A percentile compares a stretch with the other conserved stretches of the same genome.
These are phyloP conservation scores for Patella ulyssiponensis DNA, from an alignment of 2,888 invertebrate genomes.

Conservation along the genomic window DNA sequence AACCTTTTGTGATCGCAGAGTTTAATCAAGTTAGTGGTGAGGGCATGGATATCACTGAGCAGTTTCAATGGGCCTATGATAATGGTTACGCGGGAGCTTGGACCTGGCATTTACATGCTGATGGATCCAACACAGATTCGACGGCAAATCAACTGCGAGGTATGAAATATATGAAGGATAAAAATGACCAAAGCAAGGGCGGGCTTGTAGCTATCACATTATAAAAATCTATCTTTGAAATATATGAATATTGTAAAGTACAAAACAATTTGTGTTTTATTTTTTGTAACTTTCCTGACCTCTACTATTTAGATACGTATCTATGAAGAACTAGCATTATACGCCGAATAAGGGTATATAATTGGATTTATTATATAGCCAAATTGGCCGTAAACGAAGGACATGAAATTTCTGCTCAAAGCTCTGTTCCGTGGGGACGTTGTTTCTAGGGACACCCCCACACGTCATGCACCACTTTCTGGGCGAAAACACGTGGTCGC, in stretches of 20 bases:
- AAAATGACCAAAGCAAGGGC: constrained; percentile 17
- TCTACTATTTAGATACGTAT: too few species aligned
- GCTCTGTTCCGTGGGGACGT: too few species aligned
- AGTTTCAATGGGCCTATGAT: constrained; percentile 32
- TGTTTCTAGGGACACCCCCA: too few species aligned
- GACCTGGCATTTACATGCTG: constrained; percentile 39
- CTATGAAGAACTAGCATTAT: too few species aligned
- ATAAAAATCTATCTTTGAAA: neutral
- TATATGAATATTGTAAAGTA: neutral
- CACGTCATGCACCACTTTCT: too few species aligned
- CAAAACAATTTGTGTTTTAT: neutral
- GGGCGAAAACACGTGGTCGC: too few species aligned
- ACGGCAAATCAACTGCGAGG: constrained; percentile 30
- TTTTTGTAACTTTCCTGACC: too few species aligned
- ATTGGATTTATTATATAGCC: too few species aligned
- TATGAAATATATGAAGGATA: constrained; percentile 24
- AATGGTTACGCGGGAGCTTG: constrained; percentile 37
- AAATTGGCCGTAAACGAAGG: too few species aligned
- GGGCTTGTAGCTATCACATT: neutral
- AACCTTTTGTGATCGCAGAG: constrained; percentile 37
- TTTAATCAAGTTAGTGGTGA: constrained; percentile 31
- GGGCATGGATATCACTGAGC: constrained; percentile 28
- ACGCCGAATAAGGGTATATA: too few species aligned
- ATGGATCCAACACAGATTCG: constrained; percentile 34
- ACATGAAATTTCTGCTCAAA: too few species aligned